Evolutionary conservation across 2,797 vertebrate species (phyloP), one percentile per base, ranked within the genome.

Genomic region (Salmo trutta): DNA sequence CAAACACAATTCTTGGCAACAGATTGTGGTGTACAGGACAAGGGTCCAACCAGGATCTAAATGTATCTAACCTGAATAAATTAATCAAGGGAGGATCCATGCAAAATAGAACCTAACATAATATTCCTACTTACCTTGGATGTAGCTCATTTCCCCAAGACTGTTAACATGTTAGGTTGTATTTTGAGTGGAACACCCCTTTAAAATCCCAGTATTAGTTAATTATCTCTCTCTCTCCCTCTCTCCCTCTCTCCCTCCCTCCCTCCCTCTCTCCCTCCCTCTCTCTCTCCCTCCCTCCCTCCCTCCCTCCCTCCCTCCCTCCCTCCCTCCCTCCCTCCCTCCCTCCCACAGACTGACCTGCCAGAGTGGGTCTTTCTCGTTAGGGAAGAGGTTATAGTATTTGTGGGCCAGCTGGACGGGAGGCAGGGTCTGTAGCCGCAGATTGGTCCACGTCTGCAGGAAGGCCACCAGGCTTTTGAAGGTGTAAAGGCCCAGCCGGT

Each of bases 301-400:
- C 4, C 6, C 33, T 36, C 33, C 6, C 33, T 36, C 33, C 3
- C 31, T 31, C 31, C 4, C 31, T 31, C 31, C 3, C 31, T 17
- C 15, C 19, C 19, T 5, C 12, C 2, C 17, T 0, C 54, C 0
- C 4, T 2, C 54, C 1, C n/a, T 0, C 56, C 24, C 56, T 15
- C 33, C 3, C 27, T 1, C 15, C 1, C 17, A 27, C 15, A 31
- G 53, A 56, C 71, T 16, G 24, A 72, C 98, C 97, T 99, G 98
- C 98, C 98, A 99, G 68, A 99, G 94, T 0, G 98, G 98, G 88
- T 99, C 97, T 87, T 96, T 96, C 93, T 99, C 98, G 19, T 97
- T 97, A 0, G 98, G 97, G 88, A 99, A 99, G 82, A 99, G 97
- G 94, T 97, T 98, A 93, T 99, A 99, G 90, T 99, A 99, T 83